phyloP scores from a whole-genome alignment of 2,797 vertebrate species.

The Acrossocheilus wenchowensis region DNA sequence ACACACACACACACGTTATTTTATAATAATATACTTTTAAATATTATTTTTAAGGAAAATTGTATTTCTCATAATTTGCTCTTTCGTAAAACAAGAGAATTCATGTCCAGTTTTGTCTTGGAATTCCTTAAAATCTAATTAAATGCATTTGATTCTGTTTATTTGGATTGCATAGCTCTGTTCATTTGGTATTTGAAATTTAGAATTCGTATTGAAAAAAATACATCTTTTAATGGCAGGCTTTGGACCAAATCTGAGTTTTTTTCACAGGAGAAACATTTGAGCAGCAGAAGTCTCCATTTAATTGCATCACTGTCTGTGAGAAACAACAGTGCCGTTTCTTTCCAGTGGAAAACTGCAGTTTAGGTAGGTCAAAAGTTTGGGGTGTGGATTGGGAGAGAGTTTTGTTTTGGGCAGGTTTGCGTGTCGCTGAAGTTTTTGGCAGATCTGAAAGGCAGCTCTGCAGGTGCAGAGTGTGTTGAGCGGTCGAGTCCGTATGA shows the following conservation, averaged over 20 bases:
- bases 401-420: not conserved
- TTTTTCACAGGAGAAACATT: constrained; percentile 6
- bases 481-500: constrained; percentile 23
- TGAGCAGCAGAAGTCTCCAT: not conserved
- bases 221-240: not conserved
- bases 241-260: not conserved
- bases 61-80: not conserved
- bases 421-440: not conserved
- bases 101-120: not conserved
- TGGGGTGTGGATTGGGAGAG: not conserved
- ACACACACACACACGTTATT: too few relatives aligned
- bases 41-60: not conserved
- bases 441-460: not conserved
- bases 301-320: not conserved
- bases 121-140: not conserved
- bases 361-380: not conserved
- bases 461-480: constrained; percentile 57
- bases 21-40: not conserved
- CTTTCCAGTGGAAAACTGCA: not conserved
- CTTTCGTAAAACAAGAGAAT: not conserved
- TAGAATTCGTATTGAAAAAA: not conserved
- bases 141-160: not conserved
- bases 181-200: not conserved
- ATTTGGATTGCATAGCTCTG: not conserved
- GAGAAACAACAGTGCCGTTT: not conserved